Evolutionary conservation across 92 coral and sea anemone species (phyloP).

Genomic region (Micromussa lordhowensis): DNA sequence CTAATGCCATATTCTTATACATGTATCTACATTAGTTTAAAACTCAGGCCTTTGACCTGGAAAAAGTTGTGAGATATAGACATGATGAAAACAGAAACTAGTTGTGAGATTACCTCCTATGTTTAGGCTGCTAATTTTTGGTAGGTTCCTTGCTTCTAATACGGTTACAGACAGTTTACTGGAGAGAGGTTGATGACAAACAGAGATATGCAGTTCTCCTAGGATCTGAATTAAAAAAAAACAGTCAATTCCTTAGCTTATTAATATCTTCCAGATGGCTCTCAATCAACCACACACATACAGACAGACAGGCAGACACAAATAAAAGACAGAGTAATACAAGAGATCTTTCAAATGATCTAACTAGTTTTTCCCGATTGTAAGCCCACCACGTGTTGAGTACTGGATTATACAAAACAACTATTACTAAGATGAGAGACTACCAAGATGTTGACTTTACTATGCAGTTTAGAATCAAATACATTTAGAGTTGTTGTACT

Average conservation of each 20-base stretch:
- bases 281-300: neutral
- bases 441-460: neutral
- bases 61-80: too few species aligned
- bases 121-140: conserved; percentile 94
- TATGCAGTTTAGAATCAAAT: neutral
- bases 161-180: conserved; percentile 93
- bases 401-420: neutral
- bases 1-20: too few species aligned
- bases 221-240: conserved; percentile 71
- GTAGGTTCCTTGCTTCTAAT: conserved; percentile 94
- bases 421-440: neutral
- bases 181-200: conserved; percentile 98
- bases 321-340: too few species aligned
- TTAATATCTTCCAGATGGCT: neutral
- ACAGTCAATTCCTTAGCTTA: neutral
- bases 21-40: too few species aligned
- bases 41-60: too few species aligned
- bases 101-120: conserved; percentile 83
- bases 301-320: too few species aligned
- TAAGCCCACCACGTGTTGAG: neutral
- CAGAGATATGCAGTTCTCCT: conserved; percentile 96
- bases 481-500: neutral
- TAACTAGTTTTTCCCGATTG: neutral
- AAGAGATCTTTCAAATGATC: too few species aligned
- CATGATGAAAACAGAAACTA: too few species aligned